Evolutionary conservation across 37 sponge, comb jelly and placozoan species (phyloP).

Genomic region (Ianthella basta): DNA sequence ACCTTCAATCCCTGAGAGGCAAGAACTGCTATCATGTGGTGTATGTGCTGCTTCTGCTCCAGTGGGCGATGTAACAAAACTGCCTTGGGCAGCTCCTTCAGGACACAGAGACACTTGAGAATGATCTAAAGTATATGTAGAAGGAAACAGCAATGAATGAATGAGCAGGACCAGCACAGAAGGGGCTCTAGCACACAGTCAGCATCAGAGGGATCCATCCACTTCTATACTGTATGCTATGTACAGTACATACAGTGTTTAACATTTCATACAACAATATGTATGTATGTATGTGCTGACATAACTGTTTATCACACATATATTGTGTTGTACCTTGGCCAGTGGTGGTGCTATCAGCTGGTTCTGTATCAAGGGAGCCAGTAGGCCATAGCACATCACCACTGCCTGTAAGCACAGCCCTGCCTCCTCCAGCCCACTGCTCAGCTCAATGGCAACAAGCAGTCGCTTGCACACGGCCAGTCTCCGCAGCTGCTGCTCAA

Average conservation of each 20-base stretch:
- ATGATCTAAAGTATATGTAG: conserved; percentile 39
- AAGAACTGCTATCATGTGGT: conserved; percentile 83
- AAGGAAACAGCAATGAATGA: too few relatives aligned
- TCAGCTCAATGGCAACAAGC: conserved; percentile 73
- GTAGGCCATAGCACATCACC: conserved; percentile 74
- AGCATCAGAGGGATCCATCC: too few relatives aligned
- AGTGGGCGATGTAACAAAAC: background rate
- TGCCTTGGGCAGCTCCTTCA: conserved; percentile 72
- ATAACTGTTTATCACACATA: too few relatives aligned
- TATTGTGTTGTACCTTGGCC: conserved; percentile 53
- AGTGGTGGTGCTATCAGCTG: conserved; percentile 39
- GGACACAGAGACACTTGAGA: conserved; percentile 65
- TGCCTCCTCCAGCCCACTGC: conserved; percentile 63
- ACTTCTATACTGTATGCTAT: too few relatives aligned
- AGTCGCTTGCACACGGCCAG: conserved; percentile 59
- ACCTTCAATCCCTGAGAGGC: conserved; percentile 68
- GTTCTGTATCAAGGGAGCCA: conserved; percentile 82
- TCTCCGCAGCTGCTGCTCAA: conserved; percentile 45
- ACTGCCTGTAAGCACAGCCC: conserved; percentile 71
- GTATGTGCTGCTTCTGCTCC: conserved; percentile 50
- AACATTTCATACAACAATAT: background rate
- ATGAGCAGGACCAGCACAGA: too few relatives aligned
- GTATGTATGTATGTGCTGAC: too few relatives aligned
- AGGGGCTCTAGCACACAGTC: too few relatives aligned
- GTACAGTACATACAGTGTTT: too few relatives aligned